Percentiles rank a stretch among this genome's conserved stretches.
These are phyloP conservation scores for Pachyramphus minor DNA, from an alignment of 2,113 vertebrate genomes.

Conservation along the genomic window DNA sequence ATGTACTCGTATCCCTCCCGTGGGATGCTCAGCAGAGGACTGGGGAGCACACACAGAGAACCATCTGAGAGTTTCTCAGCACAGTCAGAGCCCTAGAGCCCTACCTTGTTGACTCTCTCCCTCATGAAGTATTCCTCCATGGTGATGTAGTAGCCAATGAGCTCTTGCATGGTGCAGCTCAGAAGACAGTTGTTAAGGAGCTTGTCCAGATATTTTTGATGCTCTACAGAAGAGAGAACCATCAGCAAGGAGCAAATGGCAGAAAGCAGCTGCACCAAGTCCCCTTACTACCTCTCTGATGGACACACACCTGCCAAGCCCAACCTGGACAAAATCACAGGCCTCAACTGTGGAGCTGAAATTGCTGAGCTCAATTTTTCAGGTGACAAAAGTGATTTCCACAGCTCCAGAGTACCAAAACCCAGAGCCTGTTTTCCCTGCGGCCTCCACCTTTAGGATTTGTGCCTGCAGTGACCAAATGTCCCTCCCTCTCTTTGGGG, in stretches of 20 bases:
- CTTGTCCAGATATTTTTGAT: constrained; percentile 90
- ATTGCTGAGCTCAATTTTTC: background rate
- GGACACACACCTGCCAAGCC: background rate
- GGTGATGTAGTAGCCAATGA: constrained; percentile 95
- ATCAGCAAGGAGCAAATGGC: background rate
- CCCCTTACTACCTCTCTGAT: background rate
- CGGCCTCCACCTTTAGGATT: background rate
- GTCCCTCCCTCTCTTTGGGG: background rate
- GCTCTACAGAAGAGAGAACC: constrained; percentile 72
- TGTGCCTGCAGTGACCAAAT: background rate
- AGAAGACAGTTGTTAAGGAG: constrained; percentile 90
- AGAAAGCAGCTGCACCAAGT: background rate
- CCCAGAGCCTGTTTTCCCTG: background rate
- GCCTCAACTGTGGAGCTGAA: background rate
- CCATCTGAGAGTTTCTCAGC: background rate
- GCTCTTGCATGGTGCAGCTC: constrained; percentile 93
- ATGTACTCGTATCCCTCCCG: background rate
- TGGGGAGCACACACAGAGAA: background rate
- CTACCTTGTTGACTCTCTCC: constrained; percentile 95
- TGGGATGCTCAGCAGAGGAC: background rate
- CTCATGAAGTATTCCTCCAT: constrained; percentile 99
- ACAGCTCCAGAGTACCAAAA: background rate
- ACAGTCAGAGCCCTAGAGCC: background rate
- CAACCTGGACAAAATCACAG: background rate
- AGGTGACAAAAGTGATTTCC: background rate